These are phyloP conservation scores for Alethe castanea DNA, from an alignment of 2,113 vertebrate genomes.

Conservation along the genomic window DNA sequence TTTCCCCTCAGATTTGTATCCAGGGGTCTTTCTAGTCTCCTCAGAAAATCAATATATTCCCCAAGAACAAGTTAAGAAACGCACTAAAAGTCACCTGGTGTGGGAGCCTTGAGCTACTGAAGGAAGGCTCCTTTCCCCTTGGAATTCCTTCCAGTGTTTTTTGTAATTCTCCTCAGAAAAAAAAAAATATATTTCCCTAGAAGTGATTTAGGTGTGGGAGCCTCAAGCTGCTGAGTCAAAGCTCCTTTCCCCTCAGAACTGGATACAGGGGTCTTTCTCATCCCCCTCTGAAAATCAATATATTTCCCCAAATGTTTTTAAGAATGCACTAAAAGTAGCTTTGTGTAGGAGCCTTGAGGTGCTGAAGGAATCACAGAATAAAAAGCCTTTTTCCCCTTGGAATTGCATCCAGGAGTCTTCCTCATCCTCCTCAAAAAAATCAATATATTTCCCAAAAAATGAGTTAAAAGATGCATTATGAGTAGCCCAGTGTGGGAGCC, in stretches of 20 bases:
- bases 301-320: not conserved
- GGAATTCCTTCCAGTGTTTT: accelerated
- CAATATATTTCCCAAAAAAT: not conserved
- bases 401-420: not conserved
- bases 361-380: not conserved
- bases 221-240: not conserved
- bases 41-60: not conserved
- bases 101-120: not conserved
- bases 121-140: not conserved
- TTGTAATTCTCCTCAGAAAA: not conserved
- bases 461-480: not conserved
- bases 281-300: not conserved
- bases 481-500: not conserved
- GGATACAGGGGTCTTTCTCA: not conserved
- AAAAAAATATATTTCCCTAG: not conserved
- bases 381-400: not conserved
- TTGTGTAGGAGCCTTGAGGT: not conserved
- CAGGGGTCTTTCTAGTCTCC: not conserved
- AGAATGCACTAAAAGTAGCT: not conserved
- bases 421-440: not conserved
- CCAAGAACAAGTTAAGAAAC: not conserved
- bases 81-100: not conserved
- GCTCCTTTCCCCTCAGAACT: not conserved
- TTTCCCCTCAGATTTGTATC: not conserved
- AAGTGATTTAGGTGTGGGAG: not conserved